phyloP scores from a whole-genome alignment of 2,113 vertebrate genomes.

The Thamnophis sirtalis region DNA sequence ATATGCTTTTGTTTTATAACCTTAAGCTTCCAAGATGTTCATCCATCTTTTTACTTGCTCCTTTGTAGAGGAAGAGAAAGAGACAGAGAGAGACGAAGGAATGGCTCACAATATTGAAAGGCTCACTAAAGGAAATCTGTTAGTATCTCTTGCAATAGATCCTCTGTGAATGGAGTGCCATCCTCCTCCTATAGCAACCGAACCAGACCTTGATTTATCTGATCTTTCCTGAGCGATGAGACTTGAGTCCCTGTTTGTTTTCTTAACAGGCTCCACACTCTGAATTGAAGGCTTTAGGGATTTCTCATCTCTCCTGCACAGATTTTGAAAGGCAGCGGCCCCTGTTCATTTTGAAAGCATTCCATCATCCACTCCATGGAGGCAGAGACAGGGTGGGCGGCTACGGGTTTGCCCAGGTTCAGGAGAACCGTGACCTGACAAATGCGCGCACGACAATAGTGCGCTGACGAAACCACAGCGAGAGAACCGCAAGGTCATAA shows the following conservation, averaged over 20 bases:
- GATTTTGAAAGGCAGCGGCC: neutral
- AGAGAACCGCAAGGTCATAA: too few relatives aligned
- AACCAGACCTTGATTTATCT: constrained; percentile 23
- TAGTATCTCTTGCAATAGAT: neutral
- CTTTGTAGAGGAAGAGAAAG: neutral
- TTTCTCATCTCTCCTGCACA: constrained; percentile 7
- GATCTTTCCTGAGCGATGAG: constrained; percentile 10
- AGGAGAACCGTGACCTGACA: too few relatives aligned
- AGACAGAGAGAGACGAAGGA: too few relatives aligned
- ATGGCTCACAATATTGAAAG: neutral
- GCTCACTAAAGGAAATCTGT: neutral
- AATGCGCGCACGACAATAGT: too few relatives aligned
- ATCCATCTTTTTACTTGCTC: neutral
- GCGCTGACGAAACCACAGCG: too few relatives aligned
- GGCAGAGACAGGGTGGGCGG: neutral
- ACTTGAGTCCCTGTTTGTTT: constrained; percentile 24
- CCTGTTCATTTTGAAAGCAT: constrained; percentile 21
- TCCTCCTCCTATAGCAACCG: neutral
- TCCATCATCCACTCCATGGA: neutral
- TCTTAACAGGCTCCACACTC: constrained; percentile 14
- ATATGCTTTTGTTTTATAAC: neutral
- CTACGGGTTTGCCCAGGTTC: too few relatives aligned
- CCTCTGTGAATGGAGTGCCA: neutral
- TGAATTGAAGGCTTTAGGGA: constrained; percentile 22
- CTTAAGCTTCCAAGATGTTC: neutral